Percentiles rank a stretch among this genome's conserved stretches.
phyloP scores from a whole-genome alignment of 2,797 vertebrate genomes.

The Anomalospiza imberbis region DNA sequence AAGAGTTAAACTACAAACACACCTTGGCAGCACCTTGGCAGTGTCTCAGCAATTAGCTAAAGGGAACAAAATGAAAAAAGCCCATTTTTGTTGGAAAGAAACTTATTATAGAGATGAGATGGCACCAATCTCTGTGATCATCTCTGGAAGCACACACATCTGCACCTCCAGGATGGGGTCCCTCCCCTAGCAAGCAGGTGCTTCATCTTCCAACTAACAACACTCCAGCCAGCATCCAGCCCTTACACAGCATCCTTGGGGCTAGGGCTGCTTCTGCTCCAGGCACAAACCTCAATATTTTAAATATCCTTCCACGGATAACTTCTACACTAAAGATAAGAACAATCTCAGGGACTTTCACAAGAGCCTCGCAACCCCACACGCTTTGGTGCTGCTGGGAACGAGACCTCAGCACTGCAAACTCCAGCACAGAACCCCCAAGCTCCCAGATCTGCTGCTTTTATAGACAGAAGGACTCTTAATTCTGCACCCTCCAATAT shows the following conservation, averaged over 20 bases:
- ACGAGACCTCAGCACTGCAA: rapidly evolving
- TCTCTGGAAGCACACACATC: not conserved
- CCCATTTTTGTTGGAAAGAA: not conserved
- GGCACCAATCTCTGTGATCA: rapidly evolving
- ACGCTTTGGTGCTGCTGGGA: not conserved
- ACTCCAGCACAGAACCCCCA: not conserved
- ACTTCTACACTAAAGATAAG: not conserved
- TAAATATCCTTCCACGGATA: not conserved
- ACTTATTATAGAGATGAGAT: not conserved
- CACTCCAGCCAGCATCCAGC: not conserved
- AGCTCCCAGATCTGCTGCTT: not conserved
- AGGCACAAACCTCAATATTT: not conserved
- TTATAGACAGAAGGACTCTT: not conserved
- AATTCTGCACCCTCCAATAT: not conserved
- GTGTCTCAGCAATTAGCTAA: not conserved
- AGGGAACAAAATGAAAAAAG: not conserved
- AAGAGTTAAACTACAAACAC: not conserved
- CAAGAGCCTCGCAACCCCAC: not conserved
- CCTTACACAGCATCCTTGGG: not conserved
- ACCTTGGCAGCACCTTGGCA: not conserved
- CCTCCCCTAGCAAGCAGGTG: not conserved
- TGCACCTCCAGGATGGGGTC: not conserved
- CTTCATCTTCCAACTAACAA: not conserved
- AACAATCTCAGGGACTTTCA: not conserved
- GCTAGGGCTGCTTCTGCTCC: not conserved